Evolutionary conservation across 2,113 vertebrate species (phyloP), one percentile per base, ranked within the genome.

Genomic region (Cygnus buccinator): DNA sequence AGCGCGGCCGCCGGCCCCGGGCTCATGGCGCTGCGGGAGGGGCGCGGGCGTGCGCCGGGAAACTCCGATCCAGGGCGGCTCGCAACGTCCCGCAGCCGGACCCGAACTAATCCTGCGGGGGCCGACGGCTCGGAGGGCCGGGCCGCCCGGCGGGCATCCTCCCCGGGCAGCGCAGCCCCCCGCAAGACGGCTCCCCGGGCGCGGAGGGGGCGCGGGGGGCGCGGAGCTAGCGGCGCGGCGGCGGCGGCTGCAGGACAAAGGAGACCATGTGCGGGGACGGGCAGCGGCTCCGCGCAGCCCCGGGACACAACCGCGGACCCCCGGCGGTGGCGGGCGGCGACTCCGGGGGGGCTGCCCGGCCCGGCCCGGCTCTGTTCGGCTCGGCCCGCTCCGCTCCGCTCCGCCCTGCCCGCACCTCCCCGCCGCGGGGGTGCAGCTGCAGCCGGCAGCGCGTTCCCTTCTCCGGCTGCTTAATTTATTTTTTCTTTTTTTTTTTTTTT

Each of bases 211-310:
- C 46, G 46, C 46, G 46, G 46, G 46, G 46, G 46, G 20, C 46
- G 20, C 46, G 46, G 46, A 48, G 46, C 54, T 46, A 94, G 96
- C 97, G 95, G 96, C 46, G 46, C 46, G 46, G 20, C 46, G 46
- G 46, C 46, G 46, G 46, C 46, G 21, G 43, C 43, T 44, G 46
- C 96, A 98, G 98, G 98, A 99, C 98, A 99, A 99, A 99, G 98
- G 89, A 98, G 98, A 95, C 97, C 98, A 98, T 98, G 98, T 95
- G 98, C 98, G 95, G 46, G 46, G 20, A 48, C 46, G 46, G 46
- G 46, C 46, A 48, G 46, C 46, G 46, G 46, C 46, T 48, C 46
- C 46, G 46, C 46, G 46, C 46, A 48, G 46, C 46, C 46, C 20
- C 46, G 46, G 46, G 46, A 20, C 46, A 48, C 46, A 22, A 22